Base-by-base conservation (phyloP, 2,797 vertebrate genomes). In the Oreonectes daqikongensis region DNA sequence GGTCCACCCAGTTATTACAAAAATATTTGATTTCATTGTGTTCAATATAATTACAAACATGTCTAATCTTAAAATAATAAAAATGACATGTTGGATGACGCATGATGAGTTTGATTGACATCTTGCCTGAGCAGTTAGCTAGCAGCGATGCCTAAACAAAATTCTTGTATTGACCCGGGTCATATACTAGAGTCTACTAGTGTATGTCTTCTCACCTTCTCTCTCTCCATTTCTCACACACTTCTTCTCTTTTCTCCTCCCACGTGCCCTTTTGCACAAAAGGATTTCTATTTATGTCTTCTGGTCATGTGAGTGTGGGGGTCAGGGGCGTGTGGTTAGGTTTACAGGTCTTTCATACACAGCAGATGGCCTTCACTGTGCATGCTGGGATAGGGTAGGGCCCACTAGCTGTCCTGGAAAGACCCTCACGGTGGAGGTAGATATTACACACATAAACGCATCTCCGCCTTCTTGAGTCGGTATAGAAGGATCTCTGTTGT, bases 321-420 rank as follows among this genome's bases (percentile, higher is more conserved):
- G 69, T 55, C 65, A 69, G 66, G n/a, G 65, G 66, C 26, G 66
- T 46, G 52, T 76, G 73, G 50, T 52, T 64, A 14, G 74, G 57
- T 22, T 61, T 60, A 53, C 22, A 67, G 32, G 42, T 35, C 64
- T 46, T 65, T 59, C 42, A 55, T 44, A 63, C 28, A 28, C 38
- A 77, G 52, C 79, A 84, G 75, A 84, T 84, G 82, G 79, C 60
- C 48, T 35, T 57, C 40, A 10, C 53, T 70, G 5, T 63, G 52
- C 53, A 55, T 71, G 75, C 69, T 65, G 77, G 44, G 77, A 64
- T 61, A 73, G 59, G 55, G 79, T 40, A 20, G 72, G 32, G 72
- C 59, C 4, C 20, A 74, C 28, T 53, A 59, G 44, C 65, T 68
- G 76, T 67, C 42, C 74, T 60, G 65, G 66, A 75, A 71, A 78